Evolutionary conservation across 1,140 invertebrate genomes (phyloP).

Genomic region (Ooceraea biroi): DNA sequence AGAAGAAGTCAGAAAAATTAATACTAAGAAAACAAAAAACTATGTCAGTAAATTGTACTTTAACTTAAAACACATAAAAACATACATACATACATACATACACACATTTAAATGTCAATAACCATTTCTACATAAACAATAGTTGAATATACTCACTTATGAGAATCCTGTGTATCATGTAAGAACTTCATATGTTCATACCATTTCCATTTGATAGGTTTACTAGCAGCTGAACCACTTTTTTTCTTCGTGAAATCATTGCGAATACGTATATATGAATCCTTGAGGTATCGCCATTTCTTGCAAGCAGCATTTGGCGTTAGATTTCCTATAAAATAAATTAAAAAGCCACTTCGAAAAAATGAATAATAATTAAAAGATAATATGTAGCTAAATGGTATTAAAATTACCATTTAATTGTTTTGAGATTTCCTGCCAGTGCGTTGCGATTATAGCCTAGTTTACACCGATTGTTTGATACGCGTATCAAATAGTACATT

Average conservation of each 20-base stretch:
- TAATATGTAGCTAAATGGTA: constrained; percentile 4
- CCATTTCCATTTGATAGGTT: constrained; percentile 18
- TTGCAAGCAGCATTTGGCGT: constrained; percentile 26
- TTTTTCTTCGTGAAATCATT: constrained; percentile 19
- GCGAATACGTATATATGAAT: constrained; percentile 17
- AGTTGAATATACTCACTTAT: constrained; percentile 20
- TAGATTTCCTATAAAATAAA: constrained; percentile 31
- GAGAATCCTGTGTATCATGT: constrained; percentile 11
- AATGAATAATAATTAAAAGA: constrained; percentile 12
- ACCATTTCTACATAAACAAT: background rate
- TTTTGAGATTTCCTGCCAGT: constrained; percentile 10
- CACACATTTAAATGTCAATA: background rate
- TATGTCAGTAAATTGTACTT: constrained; percentile 13
- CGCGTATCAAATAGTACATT: too few relatives aligned
- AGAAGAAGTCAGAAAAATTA: background rate
- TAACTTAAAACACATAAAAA: too few relatives aligned
- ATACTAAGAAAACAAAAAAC: background rate
- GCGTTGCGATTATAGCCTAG: too few relatives aligned
- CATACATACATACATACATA: too few relatives aligned
- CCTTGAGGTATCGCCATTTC: constrained; percentile 22
- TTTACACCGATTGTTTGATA: too few relatives aligned
- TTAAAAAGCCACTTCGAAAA: background rate
- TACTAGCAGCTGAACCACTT: constrained; percentile 12
- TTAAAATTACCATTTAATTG: constrained; percentile 26
- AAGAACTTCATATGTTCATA: constrained; percentile 15